Evolutionary conservation across 1,140 invertebrate genomes (phyloP).

Genomic region (Drosophila albomicans): DNA sequence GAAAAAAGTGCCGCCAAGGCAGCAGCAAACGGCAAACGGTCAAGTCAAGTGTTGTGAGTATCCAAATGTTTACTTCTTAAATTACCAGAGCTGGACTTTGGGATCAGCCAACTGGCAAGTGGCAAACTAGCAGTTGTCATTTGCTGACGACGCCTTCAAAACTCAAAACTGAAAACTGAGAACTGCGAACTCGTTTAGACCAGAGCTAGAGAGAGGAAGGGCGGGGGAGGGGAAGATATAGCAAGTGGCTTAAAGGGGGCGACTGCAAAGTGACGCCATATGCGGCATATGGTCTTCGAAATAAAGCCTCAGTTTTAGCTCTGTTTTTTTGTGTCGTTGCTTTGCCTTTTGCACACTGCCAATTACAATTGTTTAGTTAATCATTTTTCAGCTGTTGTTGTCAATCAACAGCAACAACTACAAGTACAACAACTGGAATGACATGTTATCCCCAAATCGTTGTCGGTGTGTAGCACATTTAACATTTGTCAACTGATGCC

Average conservation of each 20-base stretch:
- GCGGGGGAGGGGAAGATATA: neutral
- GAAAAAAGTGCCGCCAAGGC: slow-evolving; percentile 9
- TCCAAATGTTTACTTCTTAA: slow-evolving; percentile 8
- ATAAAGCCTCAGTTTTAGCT: slow-evolving; percentile 2
- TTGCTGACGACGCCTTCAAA: slow-evolving; percentile 45
- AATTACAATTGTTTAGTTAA: slow-evolving; percentile 54
- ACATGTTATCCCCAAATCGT: slow-evolving; percentile 13
- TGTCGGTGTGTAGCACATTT: slow-evolving; percentile 26
- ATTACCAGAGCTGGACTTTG: slow-evolving; percentile 4
- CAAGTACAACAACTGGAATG: slow-evolving; percentile 21
- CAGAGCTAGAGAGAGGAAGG: neutral
- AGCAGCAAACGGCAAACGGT: neutral
- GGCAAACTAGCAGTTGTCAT: slow-evolving; percentile 23
- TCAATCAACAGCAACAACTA: slow-evolving; percentile 28
- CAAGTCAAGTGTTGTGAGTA: slow-evolving; percentile 3
- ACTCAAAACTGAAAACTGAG: slow-evolving; percentile 12
- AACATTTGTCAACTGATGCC: slow-evolving; percentile 60
- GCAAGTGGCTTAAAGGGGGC: neutral
- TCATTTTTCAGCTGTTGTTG: slow-evolving; percentile 42
- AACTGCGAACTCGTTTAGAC: neutral
- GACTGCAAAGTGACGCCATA: slow-evolving; percentile 49
- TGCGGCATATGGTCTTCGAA: slow-evolving; percentile 57
- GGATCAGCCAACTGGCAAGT: slow-evolving; percentile 7
- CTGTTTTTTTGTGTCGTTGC: slow-evolving; percentile 2
- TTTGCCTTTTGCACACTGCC: slow-evolving; percentile 9